Evolutionary conservation across 2,888 invertebrate genomes (phyloP), one percentile per base, ranked within the genome.

Genomic region (Amiota minor): DNA sequence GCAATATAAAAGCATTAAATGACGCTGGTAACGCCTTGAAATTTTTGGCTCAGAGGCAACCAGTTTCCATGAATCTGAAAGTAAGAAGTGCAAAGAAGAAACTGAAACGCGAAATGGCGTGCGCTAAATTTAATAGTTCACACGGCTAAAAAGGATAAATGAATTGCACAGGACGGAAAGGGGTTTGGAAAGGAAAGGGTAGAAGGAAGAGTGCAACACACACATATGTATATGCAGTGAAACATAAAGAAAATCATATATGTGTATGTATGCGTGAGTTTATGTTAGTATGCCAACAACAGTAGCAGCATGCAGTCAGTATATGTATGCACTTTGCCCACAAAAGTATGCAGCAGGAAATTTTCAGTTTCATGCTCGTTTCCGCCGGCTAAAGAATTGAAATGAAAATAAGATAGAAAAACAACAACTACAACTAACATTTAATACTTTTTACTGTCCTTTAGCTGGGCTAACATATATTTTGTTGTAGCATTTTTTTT

Each of bases 361-460:
- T 62, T 81, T 83, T 82, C 83, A 81, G 82, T 84, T 83, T 83
- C 83, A 84, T 84, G 81, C 78, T 77, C 81, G 77, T 46, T 65
- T 64, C 65, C 65, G 61, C 49, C n/a, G 67, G 2, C 59, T 20
- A 59, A 59, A 59, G 20, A n/a, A 56, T 16, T 9, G 8, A 59
- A 50, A n/a, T n/a, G 14, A 11, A 20, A 53, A 53, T 12, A 53
- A 53, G 8, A 53, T 6, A n/a, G 8, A 9, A 14, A 53, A 14
- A n/a, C 9, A 18, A 61, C 61, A 61, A 23, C 10, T 18, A 61
- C 46, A 14, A 56, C 55, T 61, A 78, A 81, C 83, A 81, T 83
- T 84, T 77, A 81, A 84, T 84, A 81, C 72, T 59, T 35, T 35
- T 35, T 67, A 70, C 76, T 78, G 78, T 73, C 74, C 75, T 75